Base-by-base conservation (phyloP, 1,140 invertebrate species). In the Solen grandis region DNA sequence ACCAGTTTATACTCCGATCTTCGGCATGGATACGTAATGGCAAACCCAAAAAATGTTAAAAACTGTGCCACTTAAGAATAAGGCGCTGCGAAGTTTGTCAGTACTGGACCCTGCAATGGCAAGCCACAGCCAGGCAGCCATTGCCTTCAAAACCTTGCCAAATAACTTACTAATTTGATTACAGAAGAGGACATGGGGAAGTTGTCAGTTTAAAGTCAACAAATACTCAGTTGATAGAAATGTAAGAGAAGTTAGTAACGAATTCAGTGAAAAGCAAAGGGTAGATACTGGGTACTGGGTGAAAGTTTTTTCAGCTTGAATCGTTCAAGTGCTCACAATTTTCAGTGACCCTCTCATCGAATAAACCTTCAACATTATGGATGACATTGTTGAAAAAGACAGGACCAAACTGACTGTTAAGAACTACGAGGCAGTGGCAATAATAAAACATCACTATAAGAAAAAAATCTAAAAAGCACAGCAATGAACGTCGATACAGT, bases 321-420 rank as follows among this genome's bases (percentile, higher is more conserved):
- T n/a, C 2, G 2, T 66, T 38, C 35, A 19, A 16, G 27, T 68
- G 29, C 5, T 68, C 27, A 22, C 1, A 4, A 55, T 68, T 25
- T 81, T 81, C 35, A 65, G 70, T 57, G 62, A 62, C 0, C 79
- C 70, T 50, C 22, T 66, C 1, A 31, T 75, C 0, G 70, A 76
- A 31, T 33, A 46, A 8, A 75, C 31, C 16, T 81, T 81, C 46
- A 81, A 81, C 54, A 81, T 81, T 35, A 81, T 77, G 72, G 60
- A 70, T 68, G 72, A 82, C 57, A 82, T 76, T 38, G 25, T 82
- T 38, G 65, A 76, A 65, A 62, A 69, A 25, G 72, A 82, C 33
- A 66, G 80, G 50, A 46, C 80, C n/a, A 60, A 60, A 16, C 16
- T 82, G 36, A 81, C 38, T 16, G n/a, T 59, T 0, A 27, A 1